Evolutionary conservation across 2,888 invertebrate species (phyloP).

Genomic region (Glaucopsyche alexis): DNA sequence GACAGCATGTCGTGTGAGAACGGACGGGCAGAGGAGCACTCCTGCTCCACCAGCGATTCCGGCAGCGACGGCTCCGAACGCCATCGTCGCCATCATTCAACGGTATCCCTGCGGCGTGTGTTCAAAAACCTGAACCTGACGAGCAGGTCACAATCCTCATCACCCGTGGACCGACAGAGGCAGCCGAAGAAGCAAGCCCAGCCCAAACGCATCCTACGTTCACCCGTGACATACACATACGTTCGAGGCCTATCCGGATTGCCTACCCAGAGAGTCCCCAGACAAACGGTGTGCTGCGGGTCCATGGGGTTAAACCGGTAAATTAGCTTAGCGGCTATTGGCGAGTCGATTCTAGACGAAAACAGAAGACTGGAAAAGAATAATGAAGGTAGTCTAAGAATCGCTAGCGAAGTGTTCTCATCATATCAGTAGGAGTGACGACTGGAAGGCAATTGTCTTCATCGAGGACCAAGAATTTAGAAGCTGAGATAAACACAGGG

Average conservation of each 20-base stretch:
- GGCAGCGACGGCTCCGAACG: slow-evolving; percentile 82
- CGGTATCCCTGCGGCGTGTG: slow-evolving; percentile 85
- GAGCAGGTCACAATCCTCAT: slow-evolving; percentile 83
- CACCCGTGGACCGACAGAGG: slow-evolving; percentile 69
- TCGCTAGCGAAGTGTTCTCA: slow-evolving; percentile 57
- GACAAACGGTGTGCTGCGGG: slow-evolving; percentile 65
- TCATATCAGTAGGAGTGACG: slow-evolving; percentile 70
- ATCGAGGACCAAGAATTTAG: slow-evolving; percentile 58
- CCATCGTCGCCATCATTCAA: slow-evolving; percentile 73
- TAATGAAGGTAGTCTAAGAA: slow-evolving; percentile 58
- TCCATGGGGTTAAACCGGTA: slow-evolving; percentile 68
- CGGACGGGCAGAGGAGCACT: slow-evolving; percentile 63
- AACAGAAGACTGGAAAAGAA: slow-evolving; percentile 70
- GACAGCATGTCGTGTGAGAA: slow-evolving; percentile 67
- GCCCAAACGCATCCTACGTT: slow-evolving; percentile 87
- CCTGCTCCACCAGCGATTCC: slow-evolving; percentile 81
- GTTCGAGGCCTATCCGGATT: slow-evolving; percentile 89
- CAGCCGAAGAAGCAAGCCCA: slow-evolving; percentile 80
- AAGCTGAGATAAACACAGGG: slow-evolving; percentile 28
- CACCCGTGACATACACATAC: slow-evolving; percentile 89
- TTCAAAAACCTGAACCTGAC: slow-evolving; percentile 85
- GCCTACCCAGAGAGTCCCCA: slow-evolving; percentile 89
- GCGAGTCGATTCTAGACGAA: slow-evolving; percentile 41
- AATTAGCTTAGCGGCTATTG: slow-evolving; percentile 38
- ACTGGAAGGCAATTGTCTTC: slow-evolving; percentile 54